Base-by-base conservation (phyloP, 2,888 invertebrate species). In the Kryphioiulus occultus region DNA sequence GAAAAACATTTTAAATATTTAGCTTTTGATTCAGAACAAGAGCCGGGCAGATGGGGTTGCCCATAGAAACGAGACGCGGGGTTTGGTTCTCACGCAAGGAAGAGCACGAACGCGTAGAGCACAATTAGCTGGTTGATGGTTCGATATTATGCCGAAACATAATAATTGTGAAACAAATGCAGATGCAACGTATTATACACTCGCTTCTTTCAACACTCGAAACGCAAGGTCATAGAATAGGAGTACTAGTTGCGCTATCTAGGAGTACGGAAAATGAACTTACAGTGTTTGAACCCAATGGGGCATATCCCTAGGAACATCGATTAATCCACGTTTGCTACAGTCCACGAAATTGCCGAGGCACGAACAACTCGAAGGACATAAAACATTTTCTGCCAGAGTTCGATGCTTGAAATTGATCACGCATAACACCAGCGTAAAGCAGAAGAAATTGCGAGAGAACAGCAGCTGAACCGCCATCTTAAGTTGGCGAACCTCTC, bases 241-340 rank as follows among this genome's bases (percentile, higher is more conserved):
- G 68, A 22, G 68, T 26, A 68, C 68, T 68, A 68, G 68, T 68
- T 68, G 68, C 68, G 68, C 68, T 68, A 68, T 68, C 68, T 68
- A 68, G 22, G 19, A 85, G 85, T 15, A 39, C 17, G 19, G 15
- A 44, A 86, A 35, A 53, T 44, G 42, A 39, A 94, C 94, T 95
- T 94, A 96, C 95, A 96, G 93, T 91, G 94, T 94, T 93, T 94
- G 94, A 92, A 95, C 95, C 95, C 96, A 96, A 92, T 93, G 93
- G 89, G 96, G 96, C 92, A 96, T 93, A 92, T 94, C 92, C 88
- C 92, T 93, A 90, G 96, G 96, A 92, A 96, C 94, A 90, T 93
- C 93, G 90, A 93, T 93, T 91, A 96, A 94, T 92, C 94, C 95
- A 91, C 94, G 94, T 91, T 94, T 94, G 90, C 95, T 94, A 93